phyloP scores from a whole-genome alignment of 2,888 invertebrate genomes.

The Idaea aversata region DNA sequence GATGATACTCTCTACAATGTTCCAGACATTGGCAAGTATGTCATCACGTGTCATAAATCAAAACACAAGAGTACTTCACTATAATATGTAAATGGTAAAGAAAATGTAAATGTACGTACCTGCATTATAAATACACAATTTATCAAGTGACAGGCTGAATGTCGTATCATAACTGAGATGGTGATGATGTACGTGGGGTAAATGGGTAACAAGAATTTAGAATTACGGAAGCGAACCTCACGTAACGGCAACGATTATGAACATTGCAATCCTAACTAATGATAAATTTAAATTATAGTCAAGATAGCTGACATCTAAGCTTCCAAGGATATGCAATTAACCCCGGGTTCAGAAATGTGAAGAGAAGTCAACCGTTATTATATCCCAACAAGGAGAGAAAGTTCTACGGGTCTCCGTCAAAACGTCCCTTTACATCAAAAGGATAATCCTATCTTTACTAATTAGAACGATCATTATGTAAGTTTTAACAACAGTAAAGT shows the following conservation, averaged over 20 bases:
- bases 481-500: conserved; percentile 48
- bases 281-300: conserved; percentile 22
- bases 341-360: conserved; percentile 42
- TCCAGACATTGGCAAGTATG: conserved; percentile 16
- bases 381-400: conserved; percentile 41
- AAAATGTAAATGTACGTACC: conserved; percentile 24
- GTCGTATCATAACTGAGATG: conserved; percentile 19
- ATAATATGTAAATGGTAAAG: conserved; percentile 27
- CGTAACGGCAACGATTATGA: conserved; percentile 34
- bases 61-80: conserved; percentile 13
- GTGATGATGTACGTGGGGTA: conserved; percentile 27
- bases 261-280: conserved; percentile 22
- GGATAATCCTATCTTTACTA: conserved; percentile 44
- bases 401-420: conserved; percentile 33
- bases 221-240: conserved; percentile 33
- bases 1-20: conserved; percentile 8
- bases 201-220: conserved; percentile 25
- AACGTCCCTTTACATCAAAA: conserved; percentile 36
- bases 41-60: conserved; percentile 25
- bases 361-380: conserved; percentile 35
- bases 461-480: conserved; percentile 50
- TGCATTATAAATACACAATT: conserved; percentile 24
- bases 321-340: conserved; percentile 44
- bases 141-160: conserved; percentile 29
- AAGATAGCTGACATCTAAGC: conserved; percentile 17